Evolutionary conservation across 2,888 invertebrate genomes (phyloP), one percentile per base, ranked within the genome.

Genomic region (Agrilus cyanescens): DNA sequence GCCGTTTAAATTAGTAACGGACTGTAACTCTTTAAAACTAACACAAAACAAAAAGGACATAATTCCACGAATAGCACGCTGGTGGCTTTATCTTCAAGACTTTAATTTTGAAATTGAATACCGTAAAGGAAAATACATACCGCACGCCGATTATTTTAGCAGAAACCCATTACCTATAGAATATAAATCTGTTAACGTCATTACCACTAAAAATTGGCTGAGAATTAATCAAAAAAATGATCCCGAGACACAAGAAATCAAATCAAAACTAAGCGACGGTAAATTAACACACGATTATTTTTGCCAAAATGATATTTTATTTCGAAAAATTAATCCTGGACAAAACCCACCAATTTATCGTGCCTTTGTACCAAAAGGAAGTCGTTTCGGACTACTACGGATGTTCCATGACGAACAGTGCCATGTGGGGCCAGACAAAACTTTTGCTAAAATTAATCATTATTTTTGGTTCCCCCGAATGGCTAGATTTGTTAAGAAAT

Each of bases 1-100:
- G 4, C 36, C 31, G 0, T 57, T 60, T 34, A 52, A 43, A 5
- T 41, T 60, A 1, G 38, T 55, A 2, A 58, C 56, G 4, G 64
- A 66, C 37, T 61, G 58, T 37, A 55, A 57, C 33, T 49, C 58
- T 1, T 29, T 61, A 2, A 57, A 56, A 32, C 35, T 47, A 1
- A 54, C 57, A 1, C 43, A 52, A 32, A 40, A 25, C 2, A 58
- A 61, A 37, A 51, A 54, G 12, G 55, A 59, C n/a, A 36, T 61
- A 0, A 13, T 53, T 1, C 56, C 57, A 1, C 40, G 57, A 3
- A 53, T 57, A 0, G 55, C 54, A 1, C 36, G 59, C 0, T 59
- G 59, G 57, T 58, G 58, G 56, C 32, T 53, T 2, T 53, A 53
- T n/a, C 12, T 57, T 10, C 56, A 55, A 36, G 50, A 54, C 15